A percentile compares a stretch with the other conserved stretches of the same genome.
phyloP scores from a whole-genome alignment of 92 coral and sea anemone genomes.

The Paramuricea clavata region DNA sequence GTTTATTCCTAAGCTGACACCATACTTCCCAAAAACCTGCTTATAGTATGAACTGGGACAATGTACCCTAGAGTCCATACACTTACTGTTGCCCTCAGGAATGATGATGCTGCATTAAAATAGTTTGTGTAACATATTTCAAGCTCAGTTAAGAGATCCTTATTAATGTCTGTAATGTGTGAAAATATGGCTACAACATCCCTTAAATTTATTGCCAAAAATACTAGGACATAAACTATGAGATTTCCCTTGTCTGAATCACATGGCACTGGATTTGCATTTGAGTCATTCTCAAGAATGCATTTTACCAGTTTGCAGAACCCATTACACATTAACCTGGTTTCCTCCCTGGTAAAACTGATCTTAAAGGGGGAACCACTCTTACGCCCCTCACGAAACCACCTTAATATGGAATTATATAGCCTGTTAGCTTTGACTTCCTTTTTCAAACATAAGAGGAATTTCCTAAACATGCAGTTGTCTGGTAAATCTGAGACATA shows the following conservation, averaged over 20 bases:
- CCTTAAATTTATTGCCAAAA: slow-evolving; percentile 73
- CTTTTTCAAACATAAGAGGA: too few species aligned
- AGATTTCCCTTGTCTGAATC: too few species aligned
- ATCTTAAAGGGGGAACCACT: too few species aligned
- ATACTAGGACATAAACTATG: slow-evolving; percentile 43
- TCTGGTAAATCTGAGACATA: slow-evolving; percentile 3
- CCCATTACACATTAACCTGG: too few species aligned
- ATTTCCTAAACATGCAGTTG: neutral
- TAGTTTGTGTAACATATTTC: slow-evolving; percentile 48
- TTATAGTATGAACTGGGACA: slow-evolving; percentile 71
- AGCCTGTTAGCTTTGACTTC: too few species aligned
- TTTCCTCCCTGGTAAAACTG: too few species aligned
- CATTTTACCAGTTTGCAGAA: too few species aligned
- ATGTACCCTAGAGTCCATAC: slow-evolving; percentile 78
- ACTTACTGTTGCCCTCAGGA: slow-evolving; percentile 61
- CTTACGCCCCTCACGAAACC: too few species aligned
- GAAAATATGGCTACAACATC: slow-evolving; percentile 59
- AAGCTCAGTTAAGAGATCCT: slow-evolving; percentile 46
- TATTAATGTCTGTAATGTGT: slow-evolving; percentile 60
- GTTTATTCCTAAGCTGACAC: slow-evolving; percentile 69
- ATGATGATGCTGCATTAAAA: slow-evolving; percentile 60
- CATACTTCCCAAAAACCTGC: slow-evolving; percentile 68
- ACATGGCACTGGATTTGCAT: too few species aligned
- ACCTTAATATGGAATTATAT: too few species aligned
- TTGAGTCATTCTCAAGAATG: slow-evolving; percentile 22